A percentile compares a stretch with the other conserved stretches of the same genome.
Evolutionary conservation across 2,797 vertebrate species (phyloP).

Genomic region (Darevskia mixta): DNA sequence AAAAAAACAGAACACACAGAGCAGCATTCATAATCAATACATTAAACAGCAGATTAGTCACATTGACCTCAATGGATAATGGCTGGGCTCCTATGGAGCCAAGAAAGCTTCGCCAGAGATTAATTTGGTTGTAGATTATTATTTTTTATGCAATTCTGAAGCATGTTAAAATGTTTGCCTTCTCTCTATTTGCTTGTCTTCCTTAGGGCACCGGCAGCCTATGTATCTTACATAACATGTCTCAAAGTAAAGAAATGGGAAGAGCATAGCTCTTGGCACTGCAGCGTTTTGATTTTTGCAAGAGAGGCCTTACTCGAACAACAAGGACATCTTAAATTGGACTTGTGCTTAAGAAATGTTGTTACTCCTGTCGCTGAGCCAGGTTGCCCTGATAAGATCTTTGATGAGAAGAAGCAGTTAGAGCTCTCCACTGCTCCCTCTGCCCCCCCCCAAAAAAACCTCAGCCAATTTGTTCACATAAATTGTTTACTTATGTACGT

Average conservation of each 20-base stretch:
- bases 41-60: not conserved
- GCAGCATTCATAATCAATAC: not conserved
- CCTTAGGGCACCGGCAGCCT: not conserved
- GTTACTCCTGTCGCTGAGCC: constrained; percentile 11
- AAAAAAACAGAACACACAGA: not conserved
- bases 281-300: not conserved
- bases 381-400: constrained; percentile 41
- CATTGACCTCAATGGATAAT: not conserved
- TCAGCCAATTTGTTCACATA: constrained; percentile 51
- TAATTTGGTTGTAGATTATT: not conserved
- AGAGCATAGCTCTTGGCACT: not conserved
- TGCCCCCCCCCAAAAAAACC: not conserved
- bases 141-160: not conserved
- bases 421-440: not conserved
- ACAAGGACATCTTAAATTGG: constrained; percentile 30
- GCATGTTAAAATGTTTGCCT: constrained; percentile 1
- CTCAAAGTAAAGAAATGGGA: constrained; percentile 8
- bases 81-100: not conserved
- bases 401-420: constrained; percentile 1
- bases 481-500: constrained; percentile 55
- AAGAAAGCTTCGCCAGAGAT: not conserved
- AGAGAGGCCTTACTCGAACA: constrained; percentile 35
- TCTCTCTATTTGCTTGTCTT: not conserved
- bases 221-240: constrained; percentile 9
- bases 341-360: constrained; percentile 28